These are phyloP conservation scores for Sebastes oblongus DNA, from an alignment of 2,797 vertebrate genomes.

Conservation along the genomic window DNA sequence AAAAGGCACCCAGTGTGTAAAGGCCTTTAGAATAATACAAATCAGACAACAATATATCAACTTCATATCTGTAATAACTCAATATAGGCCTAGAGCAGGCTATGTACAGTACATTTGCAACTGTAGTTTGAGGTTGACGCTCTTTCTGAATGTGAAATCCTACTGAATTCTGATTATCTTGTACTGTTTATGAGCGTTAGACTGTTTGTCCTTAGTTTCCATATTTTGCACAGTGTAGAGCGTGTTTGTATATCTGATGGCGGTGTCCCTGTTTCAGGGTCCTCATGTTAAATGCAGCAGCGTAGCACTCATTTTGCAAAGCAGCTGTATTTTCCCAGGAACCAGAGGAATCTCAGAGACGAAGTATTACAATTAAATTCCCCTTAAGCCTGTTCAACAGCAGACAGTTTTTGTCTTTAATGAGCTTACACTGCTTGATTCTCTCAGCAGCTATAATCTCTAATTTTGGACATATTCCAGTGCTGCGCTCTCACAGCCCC, in stretches of 20 bases:
- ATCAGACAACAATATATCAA: not conserved
- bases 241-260: not conserved
- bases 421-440: constrained; percentile 79
- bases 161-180: not conserved
- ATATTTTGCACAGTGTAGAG: not conserved
- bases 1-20: no score
- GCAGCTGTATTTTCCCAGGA: constrained; percentile 57
- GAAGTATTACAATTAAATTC: constrained; percentile 77
- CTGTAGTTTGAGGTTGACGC: not conserved
- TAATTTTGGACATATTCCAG: constrained; percentile 80
- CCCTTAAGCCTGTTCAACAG: constrained; percentile 77
- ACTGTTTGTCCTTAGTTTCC: not conserved
- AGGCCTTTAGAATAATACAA: not conserved
- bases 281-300: constrained; percentile 26
- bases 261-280: not conserved
- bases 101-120: not conserved
- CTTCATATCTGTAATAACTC: not conserved
- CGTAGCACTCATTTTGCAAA: constrained; percentile 4
- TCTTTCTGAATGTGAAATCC: constrained; percentile 3
- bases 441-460: constrained; percentile 77
- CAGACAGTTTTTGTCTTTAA: constrained; percentile 80
- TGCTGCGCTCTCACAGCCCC: constrained; percentile 56
- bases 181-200: not conserved
- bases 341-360: constrained; percentile 61
- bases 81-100: not conserved